These are phyloP conservation scores for Eristalinus sepulchralis DNA, from an alignment of 2,888 invertebrate species.

Conservation along the genomic window DNA sequence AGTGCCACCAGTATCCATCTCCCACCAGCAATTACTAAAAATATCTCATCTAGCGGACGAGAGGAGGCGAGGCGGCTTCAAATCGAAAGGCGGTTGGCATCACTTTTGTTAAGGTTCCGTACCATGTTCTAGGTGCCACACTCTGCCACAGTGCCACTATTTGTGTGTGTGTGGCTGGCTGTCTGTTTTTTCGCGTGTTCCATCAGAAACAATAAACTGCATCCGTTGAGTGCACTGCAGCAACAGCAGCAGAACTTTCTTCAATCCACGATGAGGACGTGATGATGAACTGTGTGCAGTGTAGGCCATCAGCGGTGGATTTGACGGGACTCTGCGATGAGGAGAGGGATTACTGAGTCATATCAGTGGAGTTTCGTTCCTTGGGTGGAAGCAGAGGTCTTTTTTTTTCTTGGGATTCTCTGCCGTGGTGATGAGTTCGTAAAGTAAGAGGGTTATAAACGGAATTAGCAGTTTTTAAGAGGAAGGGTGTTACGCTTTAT, in stretches of 20 bases:
- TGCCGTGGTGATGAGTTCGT: conserved; percentile 46
- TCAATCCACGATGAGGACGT: conserved; percentile 32
- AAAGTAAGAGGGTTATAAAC: conserved; percentile 36
- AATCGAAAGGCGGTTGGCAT: conserved; percentile 52
- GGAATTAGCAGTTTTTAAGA: conserved; percentile 35
- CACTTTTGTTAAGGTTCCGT: conserved; percentile 50
- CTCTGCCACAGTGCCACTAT: not conserved
- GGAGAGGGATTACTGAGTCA: conserved; percentile 41
- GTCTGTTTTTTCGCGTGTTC: conserved; percentile 50
- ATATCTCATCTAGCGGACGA: conserved; percentile 45
- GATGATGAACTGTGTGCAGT: conserved; percentile 34
- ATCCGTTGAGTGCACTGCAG: conserved; percentile 32
- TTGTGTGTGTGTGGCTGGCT: not conserved
- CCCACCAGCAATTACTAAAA: conserved; percentile 69
- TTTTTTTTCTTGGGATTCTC: not conserved
- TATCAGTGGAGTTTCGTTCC: not conserved
- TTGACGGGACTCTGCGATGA: conserved; percentile 26
- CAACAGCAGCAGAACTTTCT: conserved; percentile 34
- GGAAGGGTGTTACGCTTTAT: not conserved
- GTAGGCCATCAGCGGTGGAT: not conserved
- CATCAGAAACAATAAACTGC: conserved; percentile 66
- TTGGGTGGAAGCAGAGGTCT: not conserved
- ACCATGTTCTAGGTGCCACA: not conserved
- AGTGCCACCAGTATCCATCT: conserved; percentile 56
- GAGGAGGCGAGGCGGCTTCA: conserved; percentile 12